Percentiles rank a stretch among this genome's conserved stretches.
Conservation (phyloP, 2,113 vertebrate species). For the Euleptes europaea region DNA sequence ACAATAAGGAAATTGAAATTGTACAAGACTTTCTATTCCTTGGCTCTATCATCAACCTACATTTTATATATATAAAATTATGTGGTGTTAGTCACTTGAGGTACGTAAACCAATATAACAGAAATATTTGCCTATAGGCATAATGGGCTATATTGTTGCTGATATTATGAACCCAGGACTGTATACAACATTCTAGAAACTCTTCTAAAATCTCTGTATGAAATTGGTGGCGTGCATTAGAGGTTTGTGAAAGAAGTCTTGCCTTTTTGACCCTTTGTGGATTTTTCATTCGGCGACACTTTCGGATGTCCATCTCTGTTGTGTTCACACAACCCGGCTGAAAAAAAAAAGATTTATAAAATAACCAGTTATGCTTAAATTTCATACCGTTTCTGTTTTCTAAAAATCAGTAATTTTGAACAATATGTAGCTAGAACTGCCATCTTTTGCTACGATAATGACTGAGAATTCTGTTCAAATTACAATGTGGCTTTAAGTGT, state of each 20-base stretch:
- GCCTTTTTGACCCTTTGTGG: slow-evolving; percentile 97
- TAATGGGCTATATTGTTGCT: background rate
- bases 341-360: slow-evolving; percentile 16
- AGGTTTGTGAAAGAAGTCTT: background rate
- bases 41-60: no score
- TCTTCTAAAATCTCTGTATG: background rate
- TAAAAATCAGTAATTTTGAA: slow-evolving; percentile 2
- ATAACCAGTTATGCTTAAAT: slow-evolving; percentile 12
- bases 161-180: background rate
- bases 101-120: slow-evolving; percentile 17
- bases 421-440: background rate
- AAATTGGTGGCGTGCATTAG: background rate
- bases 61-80: no score
- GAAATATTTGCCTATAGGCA: background rate
- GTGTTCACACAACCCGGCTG: slow-evolving; percentile 98
- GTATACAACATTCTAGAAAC: background rate
- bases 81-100: background rate
- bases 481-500: background rate
- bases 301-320: slow-evolving; percentile 98
- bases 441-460: background rate
- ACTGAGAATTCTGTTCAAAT: slow-evolving; percentile 22
- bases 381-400: background rate
- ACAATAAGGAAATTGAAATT: no score
- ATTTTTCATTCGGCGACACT: slow-evolving; percentile 93
- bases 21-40: no score